phyloP scores from a whole-genome alignment of 2,113 vertebrate genomes.

The Rhinichthys klamathensis region DNA sequence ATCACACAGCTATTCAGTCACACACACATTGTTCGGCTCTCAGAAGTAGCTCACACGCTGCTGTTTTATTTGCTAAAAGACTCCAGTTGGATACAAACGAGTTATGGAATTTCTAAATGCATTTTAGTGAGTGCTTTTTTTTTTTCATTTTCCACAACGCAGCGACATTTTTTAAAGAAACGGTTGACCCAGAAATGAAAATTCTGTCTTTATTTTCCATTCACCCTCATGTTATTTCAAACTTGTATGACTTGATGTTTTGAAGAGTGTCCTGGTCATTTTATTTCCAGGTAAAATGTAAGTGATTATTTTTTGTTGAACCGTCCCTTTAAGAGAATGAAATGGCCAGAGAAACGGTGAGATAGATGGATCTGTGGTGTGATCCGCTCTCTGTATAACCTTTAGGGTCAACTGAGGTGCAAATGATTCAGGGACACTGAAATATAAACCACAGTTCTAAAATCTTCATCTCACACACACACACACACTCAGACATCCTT shows the following conservation, averaged over 20 bases:
- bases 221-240: not conserved
- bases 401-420: constrained; percentile 75
- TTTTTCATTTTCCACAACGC: not conserved
- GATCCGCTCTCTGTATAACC: constrained; percentile 67
- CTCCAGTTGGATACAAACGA: constrained; percentile 8
- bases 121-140: constrained; percentile 3
- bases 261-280: not conserved
- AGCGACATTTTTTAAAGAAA: not conserved
- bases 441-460: constrained; percentile 46
- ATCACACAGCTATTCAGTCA: constrained; percentile 60
- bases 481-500: constrained; percentile 32
- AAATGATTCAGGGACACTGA: constrained; percentile 74
- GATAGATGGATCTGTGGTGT: constrained; percentile 49
- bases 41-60: constrained; percentile 11
- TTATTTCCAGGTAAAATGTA: not conserved
- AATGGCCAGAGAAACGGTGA: not conserved
- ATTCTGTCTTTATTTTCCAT: not conserved
- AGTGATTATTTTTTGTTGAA: not conserved
- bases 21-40: constrained; percentile 31
- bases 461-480: constrained; percentile 58
- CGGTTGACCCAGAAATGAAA: not conserved
- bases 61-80: constrained; percentile 38
- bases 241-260: not conserved
- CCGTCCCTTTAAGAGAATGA: not conserved
- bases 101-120: constrained; percentile 12